Evolutionary conservation across 2,888 invertebrate species (phyloP).

Genomic region (Tenthredo scrophulariae): DNA sequence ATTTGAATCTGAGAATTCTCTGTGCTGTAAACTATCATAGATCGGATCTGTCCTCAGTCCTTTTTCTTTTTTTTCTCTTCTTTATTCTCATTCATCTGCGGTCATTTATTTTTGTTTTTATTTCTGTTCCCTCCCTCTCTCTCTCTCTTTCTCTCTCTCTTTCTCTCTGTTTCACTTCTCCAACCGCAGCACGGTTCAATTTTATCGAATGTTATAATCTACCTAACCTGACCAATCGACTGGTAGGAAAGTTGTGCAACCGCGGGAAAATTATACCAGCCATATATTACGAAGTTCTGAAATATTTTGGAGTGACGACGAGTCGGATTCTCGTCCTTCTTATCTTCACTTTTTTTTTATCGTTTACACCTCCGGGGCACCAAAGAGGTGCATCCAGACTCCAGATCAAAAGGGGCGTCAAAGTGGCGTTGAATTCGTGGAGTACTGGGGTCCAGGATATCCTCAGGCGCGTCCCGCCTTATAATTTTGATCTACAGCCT

Average conservation of each 20-base stretch:
- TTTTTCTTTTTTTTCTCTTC: background rate
- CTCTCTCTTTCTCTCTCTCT: background rate
- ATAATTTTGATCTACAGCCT: constrained; percentile 73
- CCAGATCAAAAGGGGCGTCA: background rate
- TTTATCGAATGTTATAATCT: background rate
- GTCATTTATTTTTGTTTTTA: background rate
- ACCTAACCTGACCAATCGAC: background rate
- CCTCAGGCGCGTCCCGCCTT: constrained; percentile 65
- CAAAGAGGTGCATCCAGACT: background rate
- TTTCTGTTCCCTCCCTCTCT: background rate
- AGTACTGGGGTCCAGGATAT: constrained; percentile 34
- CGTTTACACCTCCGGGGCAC: background rate
- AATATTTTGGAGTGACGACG: background rate
- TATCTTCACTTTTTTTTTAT: background rate
- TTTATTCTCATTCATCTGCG: background rate
- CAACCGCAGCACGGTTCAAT: background rate
- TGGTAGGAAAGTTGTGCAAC: background rate
- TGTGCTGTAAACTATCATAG: constrained; percentile 18
- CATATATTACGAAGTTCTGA: background rate
- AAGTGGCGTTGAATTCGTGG: constrained; percentile 12
- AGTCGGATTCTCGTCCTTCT: background rate
- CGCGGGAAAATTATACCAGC: background rate
- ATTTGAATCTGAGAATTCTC: constrained; percentile 12
- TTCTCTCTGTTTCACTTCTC: background rate
- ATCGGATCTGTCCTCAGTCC: background rate